phyloP scores from a whole-genome alignment of 2,113 vertebrate species.

The Xenopus borealis region DNA sequence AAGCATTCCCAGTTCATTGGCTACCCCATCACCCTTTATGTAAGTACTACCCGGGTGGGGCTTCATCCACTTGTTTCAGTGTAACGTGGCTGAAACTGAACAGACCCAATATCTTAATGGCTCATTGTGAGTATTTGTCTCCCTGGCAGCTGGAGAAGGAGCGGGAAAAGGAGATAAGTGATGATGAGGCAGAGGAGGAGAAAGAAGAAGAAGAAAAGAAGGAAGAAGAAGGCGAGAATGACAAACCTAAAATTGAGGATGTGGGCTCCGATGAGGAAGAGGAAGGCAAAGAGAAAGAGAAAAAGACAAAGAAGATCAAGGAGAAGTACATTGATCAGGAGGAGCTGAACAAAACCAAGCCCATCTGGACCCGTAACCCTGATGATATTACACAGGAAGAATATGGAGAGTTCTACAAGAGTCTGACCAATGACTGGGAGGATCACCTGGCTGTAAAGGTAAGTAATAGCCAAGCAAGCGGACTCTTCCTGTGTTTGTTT shows the following conservation, averaged over 20 bases:
- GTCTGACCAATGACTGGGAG: no score
- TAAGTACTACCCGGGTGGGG: no score
- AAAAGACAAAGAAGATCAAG: slow-evolving; percentile 66
- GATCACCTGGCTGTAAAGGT: no score
- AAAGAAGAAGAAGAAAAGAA: slow-evolving; percentile 78
- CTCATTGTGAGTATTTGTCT: not conserved
- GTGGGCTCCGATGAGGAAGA: slow-evolving; percentile 90
- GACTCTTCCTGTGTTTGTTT: no score
- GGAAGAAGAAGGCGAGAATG: slow-evolving; percentile 74
- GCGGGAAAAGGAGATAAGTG: slow-evolving; percentile 91
- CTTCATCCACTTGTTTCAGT: not conserved
- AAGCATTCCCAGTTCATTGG: slow-evolving; percentile 96
- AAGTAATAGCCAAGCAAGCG: no score
- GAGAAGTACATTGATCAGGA: no score
- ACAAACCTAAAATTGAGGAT: slow-evolving; percentile 90
- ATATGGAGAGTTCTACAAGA: no score
- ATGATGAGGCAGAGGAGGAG: slow-evolving; percentile 84
- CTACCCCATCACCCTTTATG: slow-evolving; percentile 76
- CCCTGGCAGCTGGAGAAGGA: slow-evolving; percentile 83
- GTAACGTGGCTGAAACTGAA: no score
- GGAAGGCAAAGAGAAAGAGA: slow-evolving; percentile 76
- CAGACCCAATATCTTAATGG: not conserved
- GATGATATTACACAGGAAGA: no score
- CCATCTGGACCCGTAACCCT: no score
- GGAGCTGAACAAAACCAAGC: no score